A percentile compares a stretch with the other conserved stretches of the same genome.
Evolutionary conservation across 2,797 vertebrate species (phyloP).

Genomic region (Alcedo atthis): DNA sequence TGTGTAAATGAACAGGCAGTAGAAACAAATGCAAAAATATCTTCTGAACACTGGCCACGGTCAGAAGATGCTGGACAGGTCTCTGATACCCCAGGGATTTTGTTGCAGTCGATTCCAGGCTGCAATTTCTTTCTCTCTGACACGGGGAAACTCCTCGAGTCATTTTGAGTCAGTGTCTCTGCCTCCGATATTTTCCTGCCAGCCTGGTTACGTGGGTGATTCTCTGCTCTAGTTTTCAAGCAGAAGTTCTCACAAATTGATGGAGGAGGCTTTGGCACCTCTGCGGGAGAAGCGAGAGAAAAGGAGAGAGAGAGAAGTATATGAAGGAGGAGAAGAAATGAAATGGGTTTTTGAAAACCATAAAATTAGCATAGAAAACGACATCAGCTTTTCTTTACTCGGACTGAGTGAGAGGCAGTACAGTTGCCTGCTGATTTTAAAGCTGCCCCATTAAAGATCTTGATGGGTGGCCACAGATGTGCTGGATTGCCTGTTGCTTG

Average conservation of each 20-base stretch:
- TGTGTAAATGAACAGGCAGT: neutral
- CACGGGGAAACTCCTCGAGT: constrained; percentile 53
- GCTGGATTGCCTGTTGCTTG: neutral
- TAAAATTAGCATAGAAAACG: constrained; percentile 13
- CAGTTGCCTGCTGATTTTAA: neutral
- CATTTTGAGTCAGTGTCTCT: constrained; percentile 6
- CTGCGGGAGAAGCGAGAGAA: neutral
- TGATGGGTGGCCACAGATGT: neutral
- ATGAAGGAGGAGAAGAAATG: constrained; percentile 11
- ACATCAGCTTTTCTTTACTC: neutral
- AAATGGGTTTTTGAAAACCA: neutral
- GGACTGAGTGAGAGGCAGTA: neutral
- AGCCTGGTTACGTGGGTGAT: constrained; percentile 61
- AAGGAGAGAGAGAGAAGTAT: neutral
- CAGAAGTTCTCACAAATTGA: constrained; percentile 56
- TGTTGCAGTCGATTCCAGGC: neutral
- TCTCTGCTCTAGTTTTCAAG: constrained; percentile 67
- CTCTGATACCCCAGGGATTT: neutral
- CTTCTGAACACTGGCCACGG: fast-evolving
- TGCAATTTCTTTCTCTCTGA: neutral
- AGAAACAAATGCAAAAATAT: neutral
- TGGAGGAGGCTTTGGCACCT: constrained; percentile 54
- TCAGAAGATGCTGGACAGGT: neutral
- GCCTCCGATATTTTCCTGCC: constrained; percentile 55
- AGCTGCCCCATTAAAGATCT: neutral